Percentiles rank a stretch among this genome's conserved stretches.
Conservation (phyloP, 1,140 invertebrate genomes). For the Psilanteris sp. region DNA sequence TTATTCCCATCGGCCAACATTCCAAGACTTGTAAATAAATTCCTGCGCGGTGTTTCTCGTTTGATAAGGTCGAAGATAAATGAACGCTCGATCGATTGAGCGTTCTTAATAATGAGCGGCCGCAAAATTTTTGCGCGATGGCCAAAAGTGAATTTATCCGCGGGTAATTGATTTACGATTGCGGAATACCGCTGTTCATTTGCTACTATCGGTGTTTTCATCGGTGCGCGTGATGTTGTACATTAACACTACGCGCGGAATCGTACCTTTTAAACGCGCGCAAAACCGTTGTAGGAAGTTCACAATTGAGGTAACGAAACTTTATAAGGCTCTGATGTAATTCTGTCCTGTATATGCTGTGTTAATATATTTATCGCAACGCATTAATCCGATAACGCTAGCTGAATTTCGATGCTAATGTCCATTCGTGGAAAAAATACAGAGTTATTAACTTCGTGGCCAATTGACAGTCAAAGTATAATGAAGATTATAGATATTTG, state of each 20-base stretch:
- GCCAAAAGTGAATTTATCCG: slow-evolving; percentile 60
- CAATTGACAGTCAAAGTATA: slow-evolving; percentile 19
- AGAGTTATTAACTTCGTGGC: slow-evolving; percentile 34
- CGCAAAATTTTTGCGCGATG: slow-evolving; percentile 23
- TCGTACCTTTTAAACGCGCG: slow-evolving; percentile 62
- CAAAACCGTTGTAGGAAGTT: slow-evolving; percentile 64
- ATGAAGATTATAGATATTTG: slow-evolving; percentile 26
- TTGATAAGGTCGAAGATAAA: slow-evolving; percentile 50
- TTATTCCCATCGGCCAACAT: slow-evolving; percentile 21
- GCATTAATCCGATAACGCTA: slow-evolving; percentile 43
- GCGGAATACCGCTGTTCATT: slow-evolving; percentile 59
- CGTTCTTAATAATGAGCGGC: slow-evolving; percentile 49
- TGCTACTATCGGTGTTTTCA: slow-evolving; percentile 57
- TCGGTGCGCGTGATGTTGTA: slow-evolving; percentile 46
- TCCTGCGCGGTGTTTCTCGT: slow-evolving; percentile 35
- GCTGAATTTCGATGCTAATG: slow-evolving; percentile 44
- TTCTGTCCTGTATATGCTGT: slow-evolving; percentile 19
- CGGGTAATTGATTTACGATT: slow-evolving; percentile 62
- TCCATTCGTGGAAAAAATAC: slow-evolving; percentile 1
- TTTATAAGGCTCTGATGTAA: slow-evolving; percentile 60
- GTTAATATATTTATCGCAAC: slow-evolving; percentile 22
- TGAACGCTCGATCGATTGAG: slow-evolving; percentile 45
- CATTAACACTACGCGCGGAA: slow-evolving; percentile 51
- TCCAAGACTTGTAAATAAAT: slow-evolving; percentile 48
- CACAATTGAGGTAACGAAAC: slow-evolving; percentile 57